Evolutionary conservation across 2,113 vertebrate species (phyloP), one percentile per base, ranked within the genome.

Genomic region (Proterorhinus semilunaris): DNA sequence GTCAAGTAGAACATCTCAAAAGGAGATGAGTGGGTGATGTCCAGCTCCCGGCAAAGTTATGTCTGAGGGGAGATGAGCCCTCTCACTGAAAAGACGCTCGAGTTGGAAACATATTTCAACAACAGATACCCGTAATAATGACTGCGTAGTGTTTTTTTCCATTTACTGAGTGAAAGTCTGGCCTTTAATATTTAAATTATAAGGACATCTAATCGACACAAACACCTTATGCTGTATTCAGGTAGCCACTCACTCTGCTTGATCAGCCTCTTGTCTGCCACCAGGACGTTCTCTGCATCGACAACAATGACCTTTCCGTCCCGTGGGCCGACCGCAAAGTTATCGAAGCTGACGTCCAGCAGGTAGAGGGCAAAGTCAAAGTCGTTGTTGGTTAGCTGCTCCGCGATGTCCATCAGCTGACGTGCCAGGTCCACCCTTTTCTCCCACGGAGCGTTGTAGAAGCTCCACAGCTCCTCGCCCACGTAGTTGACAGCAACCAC

Each of bases 331-430:
- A 99, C 98, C 4, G 98, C 98, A 59, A 99, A 99, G 91, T 99
- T 99, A 90, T 99, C 98, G 10, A 99, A 99, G 91, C 96, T 99
- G 92, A 98, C 98, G 2, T 99, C 98, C 54, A 99, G 93, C 91
- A 99, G 95, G 94, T 99, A 99, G 91, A 99, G 97, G 72, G 96
- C 96, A 78, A 99, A 99, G 86, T 99, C 96, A 87, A 99, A 99
- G 93, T 99, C 97, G 84, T 99, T 99, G 91, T 99, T 98, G 73
- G 97, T 99, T 81, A 99, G 95, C 87, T 99, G 97, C 87, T 98
- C 97, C 13, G 97, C 98, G 71, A 99, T 98, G 92, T 99, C 97
- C 96, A 99, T 98, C 80, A 99, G 79, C 54, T 99, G 96, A 84
- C 95, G 95, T 27, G 98, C 96, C 79, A 99, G 86, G 88, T 99